Evolutionary conservation across 2,797 vertebrate genomes (phyloP).

Genomic region (Cryptoblepharus egeriae): DNA sequence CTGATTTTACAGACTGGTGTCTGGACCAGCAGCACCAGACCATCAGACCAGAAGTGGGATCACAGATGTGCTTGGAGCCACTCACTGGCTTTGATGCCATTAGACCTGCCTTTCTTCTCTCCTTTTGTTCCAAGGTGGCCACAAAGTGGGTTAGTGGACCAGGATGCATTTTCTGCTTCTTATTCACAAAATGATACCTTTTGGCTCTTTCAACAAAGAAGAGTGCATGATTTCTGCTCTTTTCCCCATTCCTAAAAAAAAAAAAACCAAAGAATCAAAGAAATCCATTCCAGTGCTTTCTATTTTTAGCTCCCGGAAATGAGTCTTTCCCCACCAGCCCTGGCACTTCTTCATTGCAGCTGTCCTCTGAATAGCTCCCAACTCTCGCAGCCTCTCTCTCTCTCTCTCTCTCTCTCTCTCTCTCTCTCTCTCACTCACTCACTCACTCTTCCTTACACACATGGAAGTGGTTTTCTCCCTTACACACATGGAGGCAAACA

Average conservation of each 20-base stretch:
- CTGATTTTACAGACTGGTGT: background rate
- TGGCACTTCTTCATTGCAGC: conserved; percentile 41
- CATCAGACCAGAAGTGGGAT: background rate
- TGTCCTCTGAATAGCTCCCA: background rate
- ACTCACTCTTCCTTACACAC: no score
- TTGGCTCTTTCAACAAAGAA: conserved; percentile 51
- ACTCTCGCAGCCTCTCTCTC: fast-evolving
- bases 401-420: no score
- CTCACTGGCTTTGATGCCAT: background rate
- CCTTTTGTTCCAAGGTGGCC: conserved; percentile 52
- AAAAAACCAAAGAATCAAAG: no score
- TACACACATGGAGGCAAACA: fast-evolving
- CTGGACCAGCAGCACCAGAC: background rate
- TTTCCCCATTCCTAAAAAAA: no score
- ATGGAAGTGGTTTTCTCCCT: no score
- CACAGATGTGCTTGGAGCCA: background rate
- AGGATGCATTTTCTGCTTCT: conserved; percentile 59
- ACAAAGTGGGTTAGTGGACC: conserved; percentile 69
- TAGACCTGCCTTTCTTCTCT: conserved; percentile 43
- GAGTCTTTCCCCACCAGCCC: conserved; percentile 31
- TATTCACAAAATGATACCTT: conserved; percentile 60
- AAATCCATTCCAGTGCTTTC: background rate
- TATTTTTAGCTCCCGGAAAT: conserved; percentile 66
- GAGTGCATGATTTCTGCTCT: conserved; percentile 55
- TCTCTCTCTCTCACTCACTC: no score